These are phyloP conservation scores for Drosophila kepulauana DNA, from an alignment of 1,140 invertebrate genomes.

Conservation along the genomic window DNA sequence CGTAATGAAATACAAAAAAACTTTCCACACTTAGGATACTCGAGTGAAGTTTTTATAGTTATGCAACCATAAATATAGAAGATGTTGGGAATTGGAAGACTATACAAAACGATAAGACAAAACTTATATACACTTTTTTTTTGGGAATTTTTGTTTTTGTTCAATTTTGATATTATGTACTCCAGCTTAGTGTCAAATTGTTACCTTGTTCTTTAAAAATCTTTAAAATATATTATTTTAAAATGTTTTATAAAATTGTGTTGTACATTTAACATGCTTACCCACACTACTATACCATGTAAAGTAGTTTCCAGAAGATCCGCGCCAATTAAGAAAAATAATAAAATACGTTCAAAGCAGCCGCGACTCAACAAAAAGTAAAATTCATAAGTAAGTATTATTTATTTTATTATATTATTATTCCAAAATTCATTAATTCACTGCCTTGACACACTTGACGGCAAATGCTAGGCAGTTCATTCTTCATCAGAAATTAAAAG, in stretches of 20 bases:
- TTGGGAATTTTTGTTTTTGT: too few relatives aligned
- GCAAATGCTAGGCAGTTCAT: too few relatives aligned
- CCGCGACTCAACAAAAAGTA: slow-evolving; percentile 92
- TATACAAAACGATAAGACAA: too few relatives aligned
- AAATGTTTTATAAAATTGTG: slow-evolving; percentile 2
- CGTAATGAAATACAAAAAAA: too few relatives aligned
- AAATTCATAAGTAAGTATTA: slow-evolving; percentile 94
- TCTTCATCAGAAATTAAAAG: too few relatives aligned
- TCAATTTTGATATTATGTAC: too few relatives aligned
- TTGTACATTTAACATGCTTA: slow-evolving; percentile 41
- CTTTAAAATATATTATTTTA: slow-evolving; percentile 16
- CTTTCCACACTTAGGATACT: too few relatives aligned
- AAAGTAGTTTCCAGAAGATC: slow-evolving; percentile 87
- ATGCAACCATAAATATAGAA: too few relatives aligned
- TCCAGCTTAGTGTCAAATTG: neutral
- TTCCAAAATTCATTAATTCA: neutral
- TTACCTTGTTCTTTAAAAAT: slow-evolving; percentile 1
- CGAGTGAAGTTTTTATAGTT: too few relatives aligned
- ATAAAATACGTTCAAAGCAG: slow-evolving; percentile 88
- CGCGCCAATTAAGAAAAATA: slow-evolving; percentile 91
- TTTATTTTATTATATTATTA: slow-evolving; percentile 4
- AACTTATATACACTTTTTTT: too few relatives aligned
- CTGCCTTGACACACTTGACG: too few relatives aligned
- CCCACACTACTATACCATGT: slow-evolving; percentile 26
- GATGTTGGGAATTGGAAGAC: too few relatives aligned